These are phyloP conservation scores for Melipona beecheii DNA, from an alignment of 2,888 invertebrate species.

Conservation along the genomic window DNA sequence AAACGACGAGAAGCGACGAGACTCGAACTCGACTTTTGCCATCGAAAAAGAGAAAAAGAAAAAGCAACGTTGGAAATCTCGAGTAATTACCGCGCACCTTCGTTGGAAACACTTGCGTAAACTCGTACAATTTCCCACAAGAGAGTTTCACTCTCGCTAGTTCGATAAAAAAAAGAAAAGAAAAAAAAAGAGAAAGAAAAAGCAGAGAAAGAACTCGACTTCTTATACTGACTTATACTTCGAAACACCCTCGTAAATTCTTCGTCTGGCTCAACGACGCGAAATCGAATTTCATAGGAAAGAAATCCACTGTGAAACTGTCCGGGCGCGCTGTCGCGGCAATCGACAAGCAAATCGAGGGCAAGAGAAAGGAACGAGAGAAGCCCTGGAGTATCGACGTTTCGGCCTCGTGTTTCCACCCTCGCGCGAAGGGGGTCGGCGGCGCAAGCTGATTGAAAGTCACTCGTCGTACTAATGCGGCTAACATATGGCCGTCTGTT, in stretches of 20 bases:
- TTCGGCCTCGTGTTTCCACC: neutral
- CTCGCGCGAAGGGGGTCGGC: neutral
- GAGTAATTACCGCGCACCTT: neutral
- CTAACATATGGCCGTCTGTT: constrained; percentile 43
- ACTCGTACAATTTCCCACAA: neutral
- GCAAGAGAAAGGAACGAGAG: neutral
- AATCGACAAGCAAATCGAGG: neutral
- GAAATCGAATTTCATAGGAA: constrained; percentile 12
- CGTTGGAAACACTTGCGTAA: neutral
- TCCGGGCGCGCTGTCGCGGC: neutral
- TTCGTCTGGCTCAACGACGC: neutral
- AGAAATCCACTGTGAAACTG: neutral
- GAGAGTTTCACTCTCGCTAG: neutral
- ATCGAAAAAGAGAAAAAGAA: neutral
- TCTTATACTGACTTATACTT: neutral
- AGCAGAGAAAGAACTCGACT: too few species aligned
- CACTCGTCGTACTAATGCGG: constrained; percentile 35
- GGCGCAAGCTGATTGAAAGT: constrained; percentile 38
- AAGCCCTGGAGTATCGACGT: constrained; percentile 9
- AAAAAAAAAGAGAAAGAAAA: neutral
- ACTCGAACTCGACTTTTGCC: neutral
- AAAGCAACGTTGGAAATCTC: neutral
- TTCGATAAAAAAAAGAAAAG: too few species aligned
- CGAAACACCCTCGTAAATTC: neutral
- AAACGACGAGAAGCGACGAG: neutral